Base-by-base conservation (phyloP, 2,888 invertebrate genomes). In the Andricus curvator region DNA sequence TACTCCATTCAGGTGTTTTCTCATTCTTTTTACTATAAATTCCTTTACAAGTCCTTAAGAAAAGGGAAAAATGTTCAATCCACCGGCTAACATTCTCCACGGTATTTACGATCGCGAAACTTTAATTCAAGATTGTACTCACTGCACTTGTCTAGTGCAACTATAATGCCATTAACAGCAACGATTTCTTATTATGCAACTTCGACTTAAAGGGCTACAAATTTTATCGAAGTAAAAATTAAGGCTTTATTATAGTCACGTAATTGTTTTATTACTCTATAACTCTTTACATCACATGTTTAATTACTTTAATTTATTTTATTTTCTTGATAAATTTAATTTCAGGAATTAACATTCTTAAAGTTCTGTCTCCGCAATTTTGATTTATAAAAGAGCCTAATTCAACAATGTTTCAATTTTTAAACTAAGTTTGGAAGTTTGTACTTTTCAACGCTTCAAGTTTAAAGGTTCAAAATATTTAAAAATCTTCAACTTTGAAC, bases 141-240 rank as follows among this genome's bases (percentile, higher is more conserved):
- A 56, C 56, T 74, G 74, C 56, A 74, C 74, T 74, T 74, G 74
- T 74, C 74, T 37, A 74, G 74, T 74, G 33, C 20, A n/a, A 56
- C 74, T 56, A 74, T 56, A 74, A 74, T 74, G 74, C 74, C 33
- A 74, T 74, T 74, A 74, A 74, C 56, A 74, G 74, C 56, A 51
- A 25, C 4, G 17, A 74, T 51, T 70, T 70, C 25, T 51, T 25
- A 70, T 74, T 56, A 51, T 56, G 70, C 51, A 74, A 74, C 51
- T 56, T 51, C 56, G 51, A 33, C 37, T 56, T 56, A 25, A 37
- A 74, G 56, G 56, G n/a, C 33, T 74, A 74, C 51, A 56, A 33
- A 13, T 33, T 74, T 56, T 56, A 51, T 51, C 9, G 11, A 0
- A 74, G 29, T 25, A 56, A 74, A 74, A 74, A 56, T 56, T 74